Evolutionary conservation across 23 tunicate genomes (phyloP).

Genomic region (Ciona savignyi): DNA sequence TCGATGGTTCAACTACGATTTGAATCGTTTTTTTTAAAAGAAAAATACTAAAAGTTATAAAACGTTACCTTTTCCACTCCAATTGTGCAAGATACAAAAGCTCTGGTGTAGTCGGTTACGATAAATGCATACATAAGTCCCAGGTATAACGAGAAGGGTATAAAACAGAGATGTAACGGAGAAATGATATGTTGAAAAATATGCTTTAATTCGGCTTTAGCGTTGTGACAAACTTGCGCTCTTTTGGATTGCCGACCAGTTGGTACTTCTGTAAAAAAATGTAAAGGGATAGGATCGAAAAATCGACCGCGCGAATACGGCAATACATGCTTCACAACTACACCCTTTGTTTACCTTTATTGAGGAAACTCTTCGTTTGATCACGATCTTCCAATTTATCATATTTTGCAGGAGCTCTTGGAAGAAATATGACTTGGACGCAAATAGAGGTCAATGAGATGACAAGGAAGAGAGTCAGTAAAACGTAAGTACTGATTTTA

Average conservation of each 20-base stretch:
- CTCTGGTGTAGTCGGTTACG: constrained; percentile 24
- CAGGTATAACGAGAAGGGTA: constrained; percentile 12
- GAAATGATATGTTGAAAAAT: background rate
- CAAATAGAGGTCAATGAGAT: background rate
- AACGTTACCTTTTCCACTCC: constrained; percentile 46
- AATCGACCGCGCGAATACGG: too few species aligned
- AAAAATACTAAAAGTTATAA: too few species aligned
- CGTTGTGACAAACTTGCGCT: background rate
- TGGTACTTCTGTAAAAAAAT: too few species aligned
- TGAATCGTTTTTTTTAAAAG: too few species aligned
- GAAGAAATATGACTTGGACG: background rate
- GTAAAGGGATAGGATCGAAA: too few species aligned
- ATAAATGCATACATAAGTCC: constrained; percentile 15
- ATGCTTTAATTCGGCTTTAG: background rate
- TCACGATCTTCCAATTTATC: too few species aligned
- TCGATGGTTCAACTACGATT: background rate
- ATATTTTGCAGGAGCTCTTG: background rate
- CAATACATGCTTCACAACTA: too few species aligned
- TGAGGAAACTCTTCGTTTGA: too few species aligned
- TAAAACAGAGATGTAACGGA: constrained; percentile 3
- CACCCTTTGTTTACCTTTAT: too few species aligned
- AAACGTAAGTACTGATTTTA: background rate
- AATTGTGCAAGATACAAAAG: constrained; percentile 27
- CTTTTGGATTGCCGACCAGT: too few species aligned
- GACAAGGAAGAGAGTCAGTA: background rate